Conservation (phyloP, 2,888 invertebrate genomes). For the Tuta absoluta region DNA sequence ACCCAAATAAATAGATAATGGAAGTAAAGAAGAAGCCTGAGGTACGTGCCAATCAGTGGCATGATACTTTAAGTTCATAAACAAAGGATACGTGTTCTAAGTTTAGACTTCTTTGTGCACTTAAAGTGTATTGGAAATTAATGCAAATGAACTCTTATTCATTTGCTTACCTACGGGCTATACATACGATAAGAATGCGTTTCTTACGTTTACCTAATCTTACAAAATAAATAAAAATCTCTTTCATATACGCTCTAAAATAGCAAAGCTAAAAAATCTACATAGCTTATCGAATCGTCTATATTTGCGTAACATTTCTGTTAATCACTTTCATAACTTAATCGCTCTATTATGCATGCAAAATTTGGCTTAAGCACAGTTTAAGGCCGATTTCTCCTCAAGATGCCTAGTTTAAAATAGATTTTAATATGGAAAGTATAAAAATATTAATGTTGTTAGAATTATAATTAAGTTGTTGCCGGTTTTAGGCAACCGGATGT, state of each 20-base stretch:
- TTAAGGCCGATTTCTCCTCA: neutral
- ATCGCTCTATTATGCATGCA: neutral
- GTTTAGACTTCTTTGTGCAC: neutral
- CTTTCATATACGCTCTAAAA: no score
- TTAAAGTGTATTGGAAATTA: constrained; percentile 34
- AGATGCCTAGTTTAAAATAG: neutral
- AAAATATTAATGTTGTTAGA: neutral
- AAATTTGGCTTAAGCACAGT: neutral
- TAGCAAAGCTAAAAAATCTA: neutral
- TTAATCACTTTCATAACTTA: neutral
- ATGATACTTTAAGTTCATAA: neutral
- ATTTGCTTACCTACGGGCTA: constrained; percentile 31
- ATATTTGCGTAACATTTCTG: neutral
- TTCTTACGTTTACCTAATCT: no score
- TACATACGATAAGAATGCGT: no score
- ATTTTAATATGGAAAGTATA: neutral
- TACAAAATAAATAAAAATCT: no score
- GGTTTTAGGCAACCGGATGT: constrained; percentile 56
- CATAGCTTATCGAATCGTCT: neutral
- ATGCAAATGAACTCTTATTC: constrained; percentile 33
- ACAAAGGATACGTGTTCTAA: neutral
- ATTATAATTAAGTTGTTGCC: constrained; percentile 11
- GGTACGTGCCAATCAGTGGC: neutral
- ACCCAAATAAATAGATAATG: neutral
- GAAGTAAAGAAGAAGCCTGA: neutral